Base-by-base conservation (phyloP, 2,888 invertebrate genomes). In the Brachypalpus laphriformis region DNA sequence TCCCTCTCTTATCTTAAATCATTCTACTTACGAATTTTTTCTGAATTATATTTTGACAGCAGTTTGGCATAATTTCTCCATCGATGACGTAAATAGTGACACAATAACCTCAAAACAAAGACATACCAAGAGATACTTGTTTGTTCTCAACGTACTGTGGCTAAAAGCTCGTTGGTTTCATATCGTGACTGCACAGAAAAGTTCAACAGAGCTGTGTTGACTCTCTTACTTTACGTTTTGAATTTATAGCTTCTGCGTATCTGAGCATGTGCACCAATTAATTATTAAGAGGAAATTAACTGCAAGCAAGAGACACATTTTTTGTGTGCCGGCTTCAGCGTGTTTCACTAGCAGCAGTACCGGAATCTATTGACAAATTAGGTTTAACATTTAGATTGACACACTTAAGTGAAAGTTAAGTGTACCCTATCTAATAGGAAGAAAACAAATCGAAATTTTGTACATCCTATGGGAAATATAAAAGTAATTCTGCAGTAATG, bases 1-100 rank as follows among this genome's bases (percentile, higher is more conserved):
- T 40, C 47, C 3, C 47, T 18, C 65, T 66, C 66, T 56, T 66
- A 49, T 47, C n/a, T 57, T 25, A 18, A 11, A 22, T 14, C 42
- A 28, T 28, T 61, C 40, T 20, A 59, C 11, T 16, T 5, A 42
- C 16, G 42, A 11, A 1, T 47, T 20, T 20, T 45, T 18, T 9
- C 7, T 16, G 2, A 14, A 37, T 54, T 4, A 22, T 40, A 49
- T 81, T 74, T 82, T 61, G 54, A 63, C 70, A 75, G 78, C 51
- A 40, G 63, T 66, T 86, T 85, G 87, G 72, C 87, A 87, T 87
- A 77, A 77, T 82, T 87, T 85, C 70, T 45, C 40, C 54, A 72
- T 71, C 56, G 75, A 85, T 87, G 87, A 87, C 87, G 87, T 86
- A 86, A 87, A 86, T 77, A 16, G 82, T 86, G 87, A 87, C 87